phyloP scores from a whole-genome alignment of 2,888 invertebrate genomes.

The Gonocerus acuteangulatus region DNA sequence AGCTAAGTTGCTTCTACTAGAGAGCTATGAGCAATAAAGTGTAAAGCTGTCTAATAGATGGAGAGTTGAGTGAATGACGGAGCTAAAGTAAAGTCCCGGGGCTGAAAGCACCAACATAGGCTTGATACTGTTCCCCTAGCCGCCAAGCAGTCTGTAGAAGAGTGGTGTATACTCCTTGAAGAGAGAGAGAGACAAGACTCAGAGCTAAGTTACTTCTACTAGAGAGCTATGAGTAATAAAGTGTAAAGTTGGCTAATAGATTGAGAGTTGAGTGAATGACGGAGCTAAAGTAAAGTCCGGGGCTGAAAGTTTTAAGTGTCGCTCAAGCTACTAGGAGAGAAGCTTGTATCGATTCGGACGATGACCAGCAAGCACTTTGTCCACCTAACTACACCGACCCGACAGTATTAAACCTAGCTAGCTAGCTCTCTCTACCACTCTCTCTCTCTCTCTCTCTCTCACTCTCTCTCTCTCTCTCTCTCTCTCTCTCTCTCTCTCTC shows the following conservation, averaged over 20 bases:
- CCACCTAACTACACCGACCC: constrained; percentile 9
- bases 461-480: too few species aligned
- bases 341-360: constrained; percentile 8
- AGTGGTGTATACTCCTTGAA: too few species aligned
- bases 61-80: constrained; percentile 21
- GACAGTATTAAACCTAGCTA: background rate
- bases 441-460: too few species aligned
- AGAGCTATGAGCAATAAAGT: constrained; percentile 26
- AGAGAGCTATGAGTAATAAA: constrained; percentile 26
- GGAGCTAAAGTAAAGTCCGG: constrained; percentile 23
- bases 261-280: constrained; percentile 22
- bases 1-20: background rate
- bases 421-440: too few species aligned
- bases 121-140: too few species aligned
- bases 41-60: constrained; percentile 25
- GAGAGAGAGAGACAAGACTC: background rate
- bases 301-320: constrained; percentile 27
- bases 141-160: too few species aligned
- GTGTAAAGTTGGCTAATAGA: constrained; percentile 27
- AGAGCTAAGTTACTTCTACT: background rate
- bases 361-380: constrained; percentile 20
- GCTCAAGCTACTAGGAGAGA: background rate
- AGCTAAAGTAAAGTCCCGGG: constrained; percentile 1
- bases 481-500: too few species aligned
- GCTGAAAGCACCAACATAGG: too few species aligned